Conservation (phyloP, 2,797 vertebrate genomes). For the Heterohyrax brucei region DNA sequence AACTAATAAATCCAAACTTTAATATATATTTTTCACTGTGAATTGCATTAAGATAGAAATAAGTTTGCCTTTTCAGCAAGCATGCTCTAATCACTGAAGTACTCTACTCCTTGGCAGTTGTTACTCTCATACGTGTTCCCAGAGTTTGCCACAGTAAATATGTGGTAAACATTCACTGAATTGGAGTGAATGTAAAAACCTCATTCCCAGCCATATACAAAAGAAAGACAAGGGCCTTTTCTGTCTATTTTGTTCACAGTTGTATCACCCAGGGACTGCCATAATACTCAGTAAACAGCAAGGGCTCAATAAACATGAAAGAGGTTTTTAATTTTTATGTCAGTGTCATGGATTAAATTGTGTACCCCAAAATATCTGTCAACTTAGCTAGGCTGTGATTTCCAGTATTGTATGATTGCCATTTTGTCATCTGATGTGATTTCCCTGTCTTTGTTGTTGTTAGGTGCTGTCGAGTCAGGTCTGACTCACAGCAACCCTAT, state of each 20-base stretch:
- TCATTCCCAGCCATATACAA: neutral
- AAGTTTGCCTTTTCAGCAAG: slow-evolving; percentile 40
- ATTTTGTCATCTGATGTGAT: too few species aligned
- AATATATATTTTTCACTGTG: neutral
- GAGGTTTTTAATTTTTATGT: neutral
- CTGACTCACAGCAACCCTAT: too few species aligned
- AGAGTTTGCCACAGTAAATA: too few species aligned
- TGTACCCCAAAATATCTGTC: too few species aligned
- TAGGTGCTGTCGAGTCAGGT: too few species aligned
- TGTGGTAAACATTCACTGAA: too few species aligned
- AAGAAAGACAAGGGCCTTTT: neutral
- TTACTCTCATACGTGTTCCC: neutral
- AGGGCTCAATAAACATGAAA: neutral
- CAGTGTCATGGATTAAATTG: too few species aligned
- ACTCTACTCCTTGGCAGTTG: neutral
- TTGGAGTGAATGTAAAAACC: too few species aligned
- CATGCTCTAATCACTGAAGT: neutral
- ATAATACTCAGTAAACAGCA: neutral
- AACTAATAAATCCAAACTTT: neutral
- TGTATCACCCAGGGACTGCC: neutral
- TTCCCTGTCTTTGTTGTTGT: too few species aligned
- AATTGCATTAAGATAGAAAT: slow-evolving; percentile 45
- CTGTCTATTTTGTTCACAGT: neutral
- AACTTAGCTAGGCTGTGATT: too few species aligned
- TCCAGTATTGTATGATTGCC: too few species aligned